These are phyloP conservation scores for Myiozetetes cayanensis DNA, from an alignment of 2,113 vertebrate genomes.

Conservation along the genomic window DNA sequence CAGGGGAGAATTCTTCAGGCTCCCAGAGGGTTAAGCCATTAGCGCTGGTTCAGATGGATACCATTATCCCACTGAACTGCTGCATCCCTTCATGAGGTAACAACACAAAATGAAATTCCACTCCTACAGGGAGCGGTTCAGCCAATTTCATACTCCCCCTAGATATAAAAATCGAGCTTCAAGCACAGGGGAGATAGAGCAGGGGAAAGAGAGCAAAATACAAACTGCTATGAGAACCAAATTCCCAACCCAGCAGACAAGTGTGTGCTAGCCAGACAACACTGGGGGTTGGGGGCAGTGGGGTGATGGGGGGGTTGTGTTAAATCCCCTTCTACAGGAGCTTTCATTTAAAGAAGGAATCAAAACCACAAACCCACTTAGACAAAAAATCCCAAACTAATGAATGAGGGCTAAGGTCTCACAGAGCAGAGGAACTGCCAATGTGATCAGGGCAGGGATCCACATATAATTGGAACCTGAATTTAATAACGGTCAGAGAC, in stretches of 20 bases:
- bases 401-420: not conserved
- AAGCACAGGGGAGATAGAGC: not conserved
- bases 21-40: slow-evolving; percentile 64
- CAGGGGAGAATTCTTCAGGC: slow-evolving; percentile 67
- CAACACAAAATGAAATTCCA: slow-evolving; percentile 51
- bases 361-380: not conserved
- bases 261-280: not conserved
- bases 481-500: not conserved
- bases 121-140: slow-evolving; percentile 43
- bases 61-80: slow-evolving; percentile 55
- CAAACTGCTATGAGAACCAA: not conserved
- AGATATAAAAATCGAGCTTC: slow-evolving; percentile 53
- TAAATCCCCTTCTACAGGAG: not conserved
- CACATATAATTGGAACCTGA: not conserved
- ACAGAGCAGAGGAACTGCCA: not conserved
- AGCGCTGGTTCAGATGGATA: slow-evolving; percentile 48
- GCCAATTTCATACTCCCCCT: slow-evolving; percentile 47
- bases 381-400: not conserved
- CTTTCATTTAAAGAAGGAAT: not conserved
- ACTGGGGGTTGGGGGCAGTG: not conserved
- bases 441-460: not conserved
- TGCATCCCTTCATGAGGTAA: slow-evolving; percentile 27
- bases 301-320: not conserved
- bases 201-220: not conserved
- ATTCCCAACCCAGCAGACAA: slow-evolving; percentile 19